Conservation (phyloP, 92 coral and sea anemone genomes). For the Heteractis magnifica region DNA sequence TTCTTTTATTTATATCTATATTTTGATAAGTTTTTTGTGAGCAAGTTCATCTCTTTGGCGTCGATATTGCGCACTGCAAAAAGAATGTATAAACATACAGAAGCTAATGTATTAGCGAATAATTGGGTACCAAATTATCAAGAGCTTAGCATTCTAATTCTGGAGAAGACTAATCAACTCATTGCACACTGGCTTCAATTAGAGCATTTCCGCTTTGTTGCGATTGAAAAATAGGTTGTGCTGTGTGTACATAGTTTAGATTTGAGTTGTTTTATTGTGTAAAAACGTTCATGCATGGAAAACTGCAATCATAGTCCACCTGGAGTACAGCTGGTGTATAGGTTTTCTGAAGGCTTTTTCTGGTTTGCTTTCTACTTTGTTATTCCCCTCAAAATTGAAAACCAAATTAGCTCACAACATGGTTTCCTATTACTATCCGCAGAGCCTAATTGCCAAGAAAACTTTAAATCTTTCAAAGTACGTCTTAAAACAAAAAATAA, state of each 20-base stretch:
- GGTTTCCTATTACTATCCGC: no score
- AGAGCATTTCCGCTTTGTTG: conserved; percentile 21
- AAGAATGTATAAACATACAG: neutral
- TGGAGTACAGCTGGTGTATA: neutral
- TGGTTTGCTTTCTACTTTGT: no score
- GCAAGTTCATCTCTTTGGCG: neutral
- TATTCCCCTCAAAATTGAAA: no score
- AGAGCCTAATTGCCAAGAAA: neutral
- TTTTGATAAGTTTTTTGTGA: no score
- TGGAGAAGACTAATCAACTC: neutral
- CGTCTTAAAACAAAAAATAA: neutral
- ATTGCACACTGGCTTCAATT: conserved; percentile 17
- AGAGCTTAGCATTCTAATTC: neutral
- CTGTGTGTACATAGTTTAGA: conserved; percentile 11
- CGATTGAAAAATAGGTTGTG: conserved; percentile 12
- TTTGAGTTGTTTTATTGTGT: conserved; percentile 8
- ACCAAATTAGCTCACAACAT: no score
- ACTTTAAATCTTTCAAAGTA: neutral
- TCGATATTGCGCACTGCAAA: neutral
- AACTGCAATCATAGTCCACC: conserved; percentile 4
- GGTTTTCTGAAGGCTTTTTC: no score
- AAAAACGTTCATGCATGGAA: conserved; percentile 11
- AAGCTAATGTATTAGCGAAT: conserved; percentile 5
- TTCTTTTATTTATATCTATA: no score
- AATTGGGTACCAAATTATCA: neutral